These are phyloP conservation scores for Leptestheria dahalacensis DNA, from an alignment of 1,140 invertebrate genomes.

Conservation along the genomic window DNA sequence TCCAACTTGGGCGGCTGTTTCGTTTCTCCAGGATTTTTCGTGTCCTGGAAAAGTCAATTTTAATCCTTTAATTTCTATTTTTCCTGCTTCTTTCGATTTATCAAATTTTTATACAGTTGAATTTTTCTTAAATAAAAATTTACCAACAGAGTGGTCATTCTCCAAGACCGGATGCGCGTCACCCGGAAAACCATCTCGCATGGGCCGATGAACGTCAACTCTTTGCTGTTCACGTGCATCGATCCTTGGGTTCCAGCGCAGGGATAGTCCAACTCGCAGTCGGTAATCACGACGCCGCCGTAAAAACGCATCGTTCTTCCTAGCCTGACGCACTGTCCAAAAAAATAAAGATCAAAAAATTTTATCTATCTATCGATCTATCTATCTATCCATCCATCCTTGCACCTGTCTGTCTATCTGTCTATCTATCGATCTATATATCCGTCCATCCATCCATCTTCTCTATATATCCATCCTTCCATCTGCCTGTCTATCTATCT, in stretches of 20 bases:
- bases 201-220: slow-evolving; percentile 49
- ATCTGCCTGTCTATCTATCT: too few species aligned
- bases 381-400: too few species aligned
- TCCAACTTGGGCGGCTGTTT: slow-evolving; percentile 40
- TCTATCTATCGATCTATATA: too few species aligned
- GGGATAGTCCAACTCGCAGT: slow-evolving; percentile 63
- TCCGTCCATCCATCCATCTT: too few species aligned
- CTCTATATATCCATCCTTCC: too few species aligned
- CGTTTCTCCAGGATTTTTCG: background rate
- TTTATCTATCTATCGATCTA: background rate
- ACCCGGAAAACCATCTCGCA: slow-evolving; percentile 75
- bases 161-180: slow-evolving; percentile 89
- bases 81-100: too few species aligned
- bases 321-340: slow-evolving; percentile 60
- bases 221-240: slow-evolving; percentile 58
- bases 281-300: slow-evolving; percentile 67
- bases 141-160: slow-evolving; percentile 63
- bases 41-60: background rate
- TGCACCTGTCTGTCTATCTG: too few species aligned
- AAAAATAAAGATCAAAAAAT: slow-evolving; percentile 12
- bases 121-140: slow-evolving; percentile 11
- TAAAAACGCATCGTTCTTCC: slow-evolving; percentile 70
- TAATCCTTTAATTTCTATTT: too few species aligned
- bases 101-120: background rate
- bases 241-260: slow-evolving; percentile 43